These are phyloP conservation scores for Podiceps cristatus DNA, from an alignment of 2,113 vertebrate species.

Conservation along the genomic window DNA sequence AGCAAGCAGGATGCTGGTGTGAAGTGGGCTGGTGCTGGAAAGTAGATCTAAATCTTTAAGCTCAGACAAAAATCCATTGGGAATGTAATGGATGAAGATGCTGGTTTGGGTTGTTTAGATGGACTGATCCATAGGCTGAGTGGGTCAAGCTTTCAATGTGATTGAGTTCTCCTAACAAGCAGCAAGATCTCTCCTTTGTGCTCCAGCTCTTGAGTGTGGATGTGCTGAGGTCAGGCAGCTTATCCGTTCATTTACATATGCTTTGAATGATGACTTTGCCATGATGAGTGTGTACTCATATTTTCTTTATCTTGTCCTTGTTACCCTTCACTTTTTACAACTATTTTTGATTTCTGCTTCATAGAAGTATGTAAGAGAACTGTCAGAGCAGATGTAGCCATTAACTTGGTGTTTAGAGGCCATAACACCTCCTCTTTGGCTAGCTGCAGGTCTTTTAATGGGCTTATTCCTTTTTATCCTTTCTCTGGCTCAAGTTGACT, in stretches of 20 bases:
- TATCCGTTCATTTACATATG: not conserved
- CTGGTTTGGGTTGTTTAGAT: not conserved
- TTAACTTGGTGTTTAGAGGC: not conserved
- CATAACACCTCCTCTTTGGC: not conserved
- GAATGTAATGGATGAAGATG: not conserved
- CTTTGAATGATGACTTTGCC: not conserved
- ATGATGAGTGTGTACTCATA: not conserved
- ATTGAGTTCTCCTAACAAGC: not conserved
- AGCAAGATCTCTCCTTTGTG: not conserved
- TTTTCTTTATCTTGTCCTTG: not conserved
- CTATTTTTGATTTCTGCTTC: not conserved
- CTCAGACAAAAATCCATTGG: not conserved
- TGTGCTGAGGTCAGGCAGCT: not conserved
- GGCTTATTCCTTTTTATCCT: slow-evolving; percentile 20
- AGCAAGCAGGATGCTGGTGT: too few species aligned
- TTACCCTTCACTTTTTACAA: not conserved
- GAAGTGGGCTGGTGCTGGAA: not conserved
- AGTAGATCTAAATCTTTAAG: not conserved
- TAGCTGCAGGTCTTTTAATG: not conserved
- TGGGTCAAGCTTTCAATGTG: not conserved
- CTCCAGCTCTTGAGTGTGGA: not conserved
- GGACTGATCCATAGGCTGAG: not conserved
- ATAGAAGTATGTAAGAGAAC: not conserved
- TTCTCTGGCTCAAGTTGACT: slow-evolving; percentile 8
- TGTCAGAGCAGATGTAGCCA: not conserved